Evolutionary conservation across 2,113 vertebrate genomes (phyloP).

Genomic region (Girardinichthys multiradiatus): DNA sequence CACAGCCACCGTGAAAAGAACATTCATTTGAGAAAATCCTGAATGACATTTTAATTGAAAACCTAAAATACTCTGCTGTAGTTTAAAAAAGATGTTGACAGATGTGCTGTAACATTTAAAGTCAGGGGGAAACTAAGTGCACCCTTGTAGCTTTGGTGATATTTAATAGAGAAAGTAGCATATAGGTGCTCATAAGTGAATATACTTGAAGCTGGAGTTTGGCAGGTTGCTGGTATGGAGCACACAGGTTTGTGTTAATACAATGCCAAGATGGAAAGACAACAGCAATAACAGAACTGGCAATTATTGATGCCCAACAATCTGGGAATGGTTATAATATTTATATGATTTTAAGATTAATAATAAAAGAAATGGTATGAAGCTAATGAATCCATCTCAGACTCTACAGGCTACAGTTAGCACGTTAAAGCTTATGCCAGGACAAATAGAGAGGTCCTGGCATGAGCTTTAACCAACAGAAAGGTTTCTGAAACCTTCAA

Average conservation of each 20-base stretch:
- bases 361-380: no score
- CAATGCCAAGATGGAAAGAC: no score
- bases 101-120: constrained; percentile 20
- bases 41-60: constrained; percentile 28
- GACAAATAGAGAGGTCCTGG: no score
- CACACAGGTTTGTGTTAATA: not conserved
- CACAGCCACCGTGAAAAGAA: constrained; percentile 22
- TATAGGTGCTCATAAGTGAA: not conserved
- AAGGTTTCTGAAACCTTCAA: no score
- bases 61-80: constrained; percentile 18
- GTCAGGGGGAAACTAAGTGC: not conserved
- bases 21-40: constrained; percentile 19
- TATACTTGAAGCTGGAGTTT: not conserved
- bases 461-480: no score
- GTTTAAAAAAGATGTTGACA: constrained; percentile 23
- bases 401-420: no score
- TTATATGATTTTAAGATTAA: no score
- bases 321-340: no score
- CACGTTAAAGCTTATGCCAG: no score
- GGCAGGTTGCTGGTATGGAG: not conserved
- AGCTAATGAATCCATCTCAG: no score
- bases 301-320: not conserved
- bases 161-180: not conserved
- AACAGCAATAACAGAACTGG: no score
- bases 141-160: not conserved